phyloP scores from a whole-genome alignment of 2,888 invertebrate species.

The Cantharis nigra region DNA sequence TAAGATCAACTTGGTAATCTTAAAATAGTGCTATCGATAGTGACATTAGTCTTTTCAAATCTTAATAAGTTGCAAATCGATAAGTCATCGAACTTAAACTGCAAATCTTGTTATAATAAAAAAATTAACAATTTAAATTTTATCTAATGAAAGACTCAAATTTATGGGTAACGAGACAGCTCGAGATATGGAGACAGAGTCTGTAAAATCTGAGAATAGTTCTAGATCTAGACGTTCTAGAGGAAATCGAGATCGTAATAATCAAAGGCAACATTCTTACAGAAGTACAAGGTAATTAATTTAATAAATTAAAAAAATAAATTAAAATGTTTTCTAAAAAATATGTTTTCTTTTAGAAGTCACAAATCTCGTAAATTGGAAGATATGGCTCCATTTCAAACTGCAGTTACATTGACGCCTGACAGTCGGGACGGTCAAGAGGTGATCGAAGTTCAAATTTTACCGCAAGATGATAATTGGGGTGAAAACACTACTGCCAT shows the following conservation, averaged over 20 bases:
- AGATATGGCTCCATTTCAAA: conserved; percentile 86
- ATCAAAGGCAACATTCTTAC: conserved; percentile 68
- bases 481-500: conserved; percentile 98
- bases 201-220: conserved; percentile 90
- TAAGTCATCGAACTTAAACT: conserved; percentile 15
- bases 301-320: no score
- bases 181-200: conserved; percentile 88
- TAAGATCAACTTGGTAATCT: not conserved
- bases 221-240: conserved; percentile 77
- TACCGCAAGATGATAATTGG: conserved; percentile 98
- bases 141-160: conserved; percentile 16
- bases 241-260: conserved; percentile 60
- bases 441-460: conserved; percentile 93
- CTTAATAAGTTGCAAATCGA: not conserved
- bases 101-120: not conserved
- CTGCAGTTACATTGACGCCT: conserved; percentile 79
- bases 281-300: conserved; percentile 65
- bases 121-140: conserved; percentile 3
- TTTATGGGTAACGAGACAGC: conserved; percentile 58
- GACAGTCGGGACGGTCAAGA: conserved; percentile 85
- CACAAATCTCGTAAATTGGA: conserved; percentile 65
- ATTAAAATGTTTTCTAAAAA: no score
- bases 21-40: not conserved
- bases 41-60: not conserved
- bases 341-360: conserved; percentile 63